These are phyloP conservation scores for Prionace glauca DNA, from an alignment of 2,797 vertebrate genomes.

Conservation along the genomic window DNA sequence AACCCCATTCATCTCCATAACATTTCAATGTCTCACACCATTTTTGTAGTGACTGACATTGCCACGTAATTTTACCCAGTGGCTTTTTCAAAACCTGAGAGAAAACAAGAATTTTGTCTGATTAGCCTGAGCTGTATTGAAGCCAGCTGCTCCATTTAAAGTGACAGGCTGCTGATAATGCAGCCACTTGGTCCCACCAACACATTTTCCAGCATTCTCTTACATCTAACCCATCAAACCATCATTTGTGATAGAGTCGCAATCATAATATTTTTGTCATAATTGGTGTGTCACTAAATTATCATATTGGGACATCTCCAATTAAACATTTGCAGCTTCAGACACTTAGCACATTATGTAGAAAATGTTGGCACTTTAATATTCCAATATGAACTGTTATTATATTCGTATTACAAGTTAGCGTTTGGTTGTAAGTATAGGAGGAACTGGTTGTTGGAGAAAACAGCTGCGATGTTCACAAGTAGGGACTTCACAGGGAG, in stretches of 20 bases:
- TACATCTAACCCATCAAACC: background rate
- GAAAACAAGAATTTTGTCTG: background rate
- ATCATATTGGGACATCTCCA: background rate
- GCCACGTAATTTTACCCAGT: background rate
- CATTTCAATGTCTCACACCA: background rate
- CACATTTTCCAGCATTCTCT: background rate
- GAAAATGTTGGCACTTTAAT: background rate
- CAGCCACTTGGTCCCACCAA: background rate
- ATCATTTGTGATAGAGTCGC: background rate
- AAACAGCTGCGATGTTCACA: background rate
- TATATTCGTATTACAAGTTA: background rate
- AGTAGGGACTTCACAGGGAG: background rate
- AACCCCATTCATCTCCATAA: background rate
- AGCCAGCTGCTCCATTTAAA: background rate
- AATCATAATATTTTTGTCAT: background rate
- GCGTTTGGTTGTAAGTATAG: background rate
- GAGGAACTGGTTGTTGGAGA: background rate
- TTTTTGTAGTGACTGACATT: background rate
- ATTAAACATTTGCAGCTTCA: background rate
- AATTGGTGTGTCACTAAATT: background rate
- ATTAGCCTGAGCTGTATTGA: background rate
- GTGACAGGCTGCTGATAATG: background rate
- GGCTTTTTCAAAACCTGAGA: background rate
- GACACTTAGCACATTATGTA: background rate
- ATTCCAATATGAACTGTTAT: background rate